Base-by-base conservation (phyloP, 1,140 invertebrate species). In the Sminthurinus signatus region DNA sequence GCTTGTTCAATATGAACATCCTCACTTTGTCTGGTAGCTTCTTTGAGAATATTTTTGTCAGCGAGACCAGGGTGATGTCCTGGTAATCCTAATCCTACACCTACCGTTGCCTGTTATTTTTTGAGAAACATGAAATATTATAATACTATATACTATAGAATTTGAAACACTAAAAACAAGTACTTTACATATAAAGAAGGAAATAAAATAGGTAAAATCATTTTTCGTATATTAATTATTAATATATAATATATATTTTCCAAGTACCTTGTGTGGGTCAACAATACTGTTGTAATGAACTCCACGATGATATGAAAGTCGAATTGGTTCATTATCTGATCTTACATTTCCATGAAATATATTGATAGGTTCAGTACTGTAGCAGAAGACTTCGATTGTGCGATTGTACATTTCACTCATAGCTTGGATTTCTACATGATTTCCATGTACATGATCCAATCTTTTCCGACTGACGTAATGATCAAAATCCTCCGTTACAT, bases 401-500 rank as follows among this genome's bases (percentile, higher is more conserved):
- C 92, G 81, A 78, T 92, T 93, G 75, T 91, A 96, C 77, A 96
- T 86, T 81, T 96, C 92, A 67, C 88, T 89, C 80, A 96, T 86
- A 28, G 92, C 92, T 77, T 96, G 92, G 75, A 96, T 91, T 79
- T 96, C 92, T 70, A 96, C 85, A 76, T 96, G 92, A 79, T 96
- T 96, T 42, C 92, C 92, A 78, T 94, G 92, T 48, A 88, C 88
- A 75, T 85, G 83, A 65, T 87, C 85, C 62, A 82, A 79, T 10
- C 88, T 79, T 78, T 91, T 91, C 23, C 92, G 80, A 74, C 84
- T 84, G 17, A 96, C 83, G 74, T 96, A 96, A 23, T 84, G 86
- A 54, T 84, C 85, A 76, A 96, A 93, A 78, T 95, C 90, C 77
- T 96, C 93, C 1, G 92, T 94, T 19, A 96, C 85, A 80, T 93